These are phyloP conservation scores for Atopsyche davidsoni DNA, from an alignment of 1,140 invertebrate genomes.

Conservation along the genomic window DNA sequence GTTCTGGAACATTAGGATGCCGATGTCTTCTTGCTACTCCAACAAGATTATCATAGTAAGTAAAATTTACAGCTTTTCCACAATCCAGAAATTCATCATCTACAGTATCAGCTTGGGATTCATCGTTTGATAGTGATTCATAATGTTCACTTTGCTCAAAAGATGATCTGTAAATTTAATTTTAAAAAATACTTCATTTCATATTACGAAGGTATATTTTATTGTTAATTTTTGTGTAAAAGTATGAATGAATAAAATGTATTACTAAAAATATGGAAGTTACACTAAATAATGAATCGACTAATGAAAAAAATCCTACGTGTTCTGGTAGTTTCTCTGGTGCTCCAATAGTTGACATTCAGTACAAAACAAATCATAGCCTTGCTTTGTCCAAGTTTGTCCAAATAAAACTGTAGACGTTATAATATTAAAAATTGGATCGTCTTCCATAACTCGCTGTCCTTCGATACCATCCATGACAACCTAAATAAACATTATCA, in stretches of 20 bases:
- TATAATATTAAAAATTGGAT: conserved; percentile 59
- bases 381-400: conserved; percentile 57
- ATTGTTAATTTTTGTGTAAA: background rate
- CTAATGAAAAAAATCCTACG: conserved; percentile 22
- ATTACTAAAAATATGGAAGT: too few relatives aligned
- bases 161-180: conserved; percentile 17
- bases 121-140: conserved; percentile 25
- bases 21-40: conserved; percentile 67
- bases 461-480: conserved; percentile 24
- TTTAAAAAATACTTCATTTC: background rate
- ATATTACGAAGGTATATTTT: background rate
- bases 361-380: conserved; percentile 50
- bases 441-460: conserved; percentile 41
- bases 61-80: conserved; percentile 81
- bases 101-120: conserved; percentile 36
- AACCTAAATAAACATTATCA: conserved; percentile 22
- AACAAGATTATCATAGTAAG: conserved; percentile 80
- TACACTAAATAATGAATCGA: background rate
- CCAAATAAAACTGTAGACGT: conserved; percentile 57
- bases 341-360: conserved; percentile 49
- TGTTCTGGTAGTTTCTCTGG: conserved; percentile 37
- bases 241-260: background rate
- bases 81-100: conserved; percentile 72
- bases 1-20: conserved; percentile 54
- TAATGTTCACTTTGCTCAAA: conserved; percentile 24